A percentile compares a stretch with the other conserved stretches of the same genome.
phyloP scores from a whole-genome alignment of 2,888 invertebrate species.

The Slavum lentiscoides region DNA sequence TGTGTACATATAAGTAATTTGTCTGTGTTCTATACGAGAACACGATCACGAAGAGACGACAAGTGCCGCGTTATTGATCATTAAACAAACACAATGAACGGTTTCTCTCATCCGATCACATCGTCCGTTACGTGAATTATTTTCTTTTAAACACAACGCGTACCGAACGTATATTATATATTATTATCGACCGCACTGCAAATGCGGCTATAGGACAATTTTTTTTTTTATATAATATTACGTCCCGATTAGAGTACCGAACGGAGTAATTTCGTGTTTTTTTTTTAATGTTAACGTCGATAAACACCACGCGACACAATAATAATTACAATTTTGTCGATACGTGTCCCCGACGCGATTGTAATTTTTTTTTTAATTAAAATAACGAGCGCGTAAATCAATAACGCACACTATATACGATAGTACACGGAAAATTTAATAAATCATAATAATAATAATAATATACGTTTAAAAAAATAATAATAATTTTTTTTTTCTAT shows the following conservation, averaged over 20 bases:
- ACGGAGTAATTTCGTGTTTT: neutral
- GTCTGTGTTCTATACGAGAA: too few relatives aligned
- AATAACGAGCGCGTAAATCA: too few relatives aligned
- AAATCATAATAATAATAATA: too few relatives aligned
- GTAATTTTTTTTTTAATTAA: constrained; percentile 1
- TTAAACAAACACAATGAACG: constrained; percentile 45
- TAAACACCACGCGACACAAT: neutral
- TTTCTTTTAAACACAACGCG: neutral
- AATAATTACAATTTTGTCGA: too few relatives aligned
- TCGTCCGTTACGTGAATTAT: neutral
- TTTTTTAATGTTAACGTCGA: constrained; percentile 5
- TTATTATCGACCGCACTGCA: neutral
- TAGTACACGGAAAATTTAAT: too few relatives aligned
- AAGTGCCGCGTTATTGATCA: constrained; percentile 29
- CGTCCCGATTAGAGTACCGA: neutral
- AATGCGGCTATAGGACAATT: constrained; percentile 13
- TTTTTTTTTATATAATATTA: constrained; percentile 16
- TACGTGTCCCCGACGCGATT: too few relatives aligned
- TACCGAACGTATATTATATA: neutral
- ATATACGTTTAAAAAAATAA: too few relatives aligned
- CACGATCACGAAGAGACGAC: neutral
- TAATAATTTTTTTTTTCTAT: too few relatives aligned
- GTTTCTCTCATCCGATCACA: neutral
- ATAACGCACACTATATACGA: too few relatives aligned
- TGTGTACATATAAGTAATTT: too few relatives aligned